These are phyloP conservation scores for Lypha dubia DNA, from an alignment of 2,888 invertebrate genomes.

Conservation along the genomic window DNA sequence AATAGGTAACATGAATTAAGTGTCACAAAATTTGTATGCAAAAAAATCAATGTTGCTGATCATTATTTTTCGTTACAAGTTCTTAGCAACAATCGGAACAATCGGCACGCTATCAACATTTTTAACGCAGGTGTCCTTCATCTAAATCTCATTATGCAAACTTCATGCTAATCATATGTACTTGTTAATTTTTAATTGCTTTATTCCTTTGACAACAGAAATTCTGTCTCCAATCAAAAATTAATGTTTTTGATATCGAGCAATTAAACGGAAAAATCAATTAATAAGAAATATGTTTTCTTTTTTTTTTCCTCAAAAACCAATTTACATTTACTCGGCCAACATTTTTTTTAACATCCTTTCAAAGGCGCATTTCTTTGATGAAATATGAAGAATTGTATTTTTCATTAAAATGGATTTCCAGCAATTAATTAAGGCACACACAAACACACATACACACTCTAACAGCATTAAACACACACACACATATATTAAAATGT, in stretches of 20 bases:
- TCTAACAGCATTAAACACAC: too few species aligned
- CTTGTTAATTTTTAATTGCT: too few species aligned
- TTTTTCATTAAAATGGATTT: conserved; percentile 32
- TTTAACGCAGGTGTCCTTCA: too few species aligned
- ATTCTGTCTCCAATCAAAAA: neutral
- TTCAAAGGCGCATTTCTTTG: neutral
- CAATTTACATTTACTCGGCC: conserved; percentile 3
- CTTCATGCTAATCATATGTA: too few species aligned
- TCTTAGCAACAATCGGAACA: too few species aligned
- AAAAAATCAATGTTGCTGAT: too few species aligned
- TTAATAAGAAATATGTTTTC: conserved; percentile 58
- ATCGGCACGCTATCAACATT: too few species aligned
- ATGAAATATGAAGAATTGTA: conserved; percentile 4
- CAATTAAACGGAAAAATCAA: conserved; percentile 57
- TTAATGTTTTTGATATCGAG: conserved; percentile 34
- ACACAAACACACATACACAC: neutral
- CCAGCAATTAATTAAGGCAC: conserved; percentile 53
- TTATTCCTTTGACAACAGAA: too few species aligned
- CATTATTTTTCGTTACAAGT: too few species aligned
- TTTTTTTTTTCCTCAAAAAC: neutral
- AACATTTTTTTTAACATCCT: neutral
- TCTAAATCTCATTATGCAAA: too few species aligned
- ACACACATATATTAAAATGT: neutral
- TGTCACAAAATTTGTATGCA: too few species aligned
- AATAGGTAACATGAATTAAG: too few species aligned